phyloP scores from a whole-genome alignment of 2,797 vertebrate species.

The Protonibea diacanthus region DNA sequence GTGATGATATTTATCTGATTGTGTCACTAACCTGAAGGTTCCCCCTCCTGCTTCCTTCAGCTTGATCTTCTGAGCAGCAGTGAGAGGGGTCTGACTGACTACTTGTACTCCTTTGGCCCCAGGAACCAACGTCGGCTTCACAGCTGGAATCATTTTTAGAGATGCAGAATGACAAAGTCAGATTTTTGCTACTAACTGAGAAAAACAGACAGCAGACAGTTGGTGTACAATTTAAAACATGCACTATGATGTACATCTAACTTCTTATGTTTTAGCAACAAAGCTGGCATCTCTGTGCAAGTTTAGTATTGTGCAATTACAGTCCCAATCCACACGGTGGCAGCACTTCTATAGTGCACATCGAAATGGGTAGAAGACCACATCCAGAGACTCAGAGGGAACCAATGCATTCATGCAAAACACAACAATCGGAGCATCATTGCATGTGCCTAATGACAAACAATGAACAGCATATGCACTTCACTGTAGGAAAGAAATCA shows the following conservation, averaged over 20 bases:
- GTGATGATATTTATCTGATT: neutral
- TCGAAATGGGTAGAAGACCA: neutral
- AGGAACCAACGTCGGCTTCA: slow-evolving; percentile 87
- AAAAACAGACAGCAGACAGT: neutral
- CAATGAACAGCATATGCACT: neutral
- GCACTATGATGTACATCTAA: neutral
- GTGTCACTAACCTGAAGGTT: slow-evolving; percentile 88
- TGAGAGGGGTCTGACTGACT: slow-evolving; percentile 81
- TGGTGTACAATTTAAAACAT: neutral
- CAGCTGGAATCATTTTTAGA: slow-evolving; percentile 84
- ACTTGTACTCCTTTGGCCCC: slow-evolving; percentile 87
- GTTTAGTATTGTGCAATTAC: slow-evolving; percentile 1
- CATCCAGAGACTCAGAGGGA: neutral
- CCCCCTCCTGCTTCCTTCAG: slow-evolving; percentile 92
- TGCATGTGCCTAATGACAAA: neutral
- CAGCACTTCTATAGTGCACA: slow-evolving; percentile 21
- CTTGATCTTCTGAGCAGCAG: slow-evolving; percentile 90
- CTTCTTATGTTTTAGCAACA: neutral
- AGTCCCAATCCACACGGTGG: slow-evolving; percentile 56
- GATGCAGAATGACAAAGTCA: slow-evolving; percentile 5
- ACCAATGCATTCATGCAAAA: neutral
- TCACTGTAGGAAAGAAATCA: neutral
- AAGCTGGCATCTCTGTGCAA: neutral
- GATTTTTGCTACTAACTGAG: neutral
- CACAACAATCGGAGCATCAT: neutral